These are phyloP conservation scores for Neotoma lepida DNA, from an alignment of 2,113 vertebrate species.

Conservation along the genomic window DNA sequence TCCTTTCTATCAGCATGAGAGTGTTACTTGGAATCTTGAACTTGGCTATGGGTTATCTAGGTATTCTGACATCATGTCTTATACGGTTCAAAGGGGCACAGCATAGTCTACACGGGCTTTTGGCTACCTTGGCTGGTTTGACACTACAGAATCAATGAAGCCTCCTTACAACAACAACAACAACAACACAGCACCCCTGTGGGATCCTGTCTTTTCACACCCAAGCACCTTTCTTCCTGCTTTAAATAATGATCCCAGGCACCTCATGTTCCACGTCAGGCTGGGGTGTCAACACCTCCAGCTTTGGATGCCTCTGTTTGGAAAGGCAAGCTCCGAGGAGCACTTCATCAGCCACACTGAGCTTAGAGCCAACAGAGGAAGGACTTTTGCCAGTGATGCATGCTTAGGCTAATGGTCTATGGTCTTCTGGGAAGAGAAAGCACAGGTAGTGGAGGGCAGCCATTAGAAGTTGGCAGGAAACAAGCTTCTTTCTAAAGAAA, in stretches of 20 bases:
- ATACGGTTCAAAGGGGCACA: too few species aligned
- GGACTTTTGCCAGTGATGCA: constrained; percentile 34
- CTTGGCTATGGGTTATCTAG: neutral
- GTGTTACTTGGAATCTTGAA: neutral
- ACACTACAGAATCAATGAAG: neutral
- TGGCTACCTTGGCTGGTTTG: neutral
- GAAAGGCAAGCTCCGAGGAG: constrained; percentile 43
- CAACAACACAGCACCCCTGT: neutral
- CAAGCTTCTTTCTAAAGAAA: constrained; percentile 61
- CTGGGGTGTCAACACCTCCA: constrained; percentile 27
- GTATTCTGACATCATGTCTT: neutral
- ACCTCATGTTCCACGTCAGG: neutral
- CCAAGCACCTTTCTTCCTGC: neutral
- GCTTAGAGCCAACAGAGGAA: neutral
- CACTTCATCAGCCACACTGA: constrained; percentile 48
- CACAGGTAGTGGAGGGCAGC: constrained; percentile 54
- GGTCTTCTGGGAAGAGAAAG: constrained; percentile 65
- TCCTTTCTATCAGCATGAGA: neutral
- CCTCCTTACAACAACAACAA: neutral
- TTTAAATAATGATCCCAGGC: neutral
- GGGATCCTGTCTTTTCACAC: neutral
- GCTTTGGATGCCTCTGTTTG: constrained; percentile 25
- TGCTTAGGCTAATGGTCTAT: constrained; percentile 58
- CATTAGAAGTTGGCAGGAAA: constrained; percentile 68
- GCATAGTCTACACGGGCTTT: neutral